Evolutionary conservation across 1,140 invertebrate genomes (phyloP).

Genomic region (Drosophila bipectinata): DNA sequence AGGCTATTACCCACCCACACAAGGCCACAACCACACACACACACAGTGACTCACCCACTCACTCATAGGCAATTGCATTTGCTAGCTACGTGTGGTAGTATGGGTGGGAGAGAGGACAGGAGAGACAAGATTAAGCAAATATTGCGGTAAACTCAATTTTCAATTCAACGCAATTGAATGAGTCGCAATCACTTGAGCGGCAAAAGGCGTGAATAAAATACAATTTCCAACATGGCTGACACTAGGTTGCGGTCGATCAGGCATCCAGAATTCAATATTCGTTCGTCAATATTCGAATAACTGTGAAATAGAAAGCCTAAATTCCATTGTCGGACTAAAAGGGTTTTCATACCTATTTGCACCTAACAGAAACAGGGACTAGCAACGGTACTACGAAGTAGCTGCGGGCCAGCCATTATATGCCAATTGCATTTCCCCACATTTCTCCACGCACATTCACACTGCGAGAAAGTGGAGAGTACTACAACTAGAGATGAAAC

Average conservation of each 20-base stretch:
- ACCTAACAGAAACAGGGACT: constrained; percentile 7
- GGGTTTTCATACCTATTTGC: constrained; percentile 14
- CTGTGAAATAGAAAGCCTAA: neutral
- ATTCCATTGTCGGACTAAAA: neutral
- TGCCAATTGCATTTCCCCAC: constrained; percentile 55
- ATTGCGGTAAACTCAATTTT: constrained; percentile 47
- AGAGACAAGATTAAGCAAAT: constrained; percentile 43
- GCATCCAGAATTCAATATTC: neutral
- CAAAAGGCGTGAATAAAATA: constrained; percentile 32
- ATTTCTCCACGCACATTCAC: constrained; percentile 18
- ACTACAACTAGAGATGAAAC: too few species aligned
- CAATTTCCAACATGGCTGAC: constrained; percentile 7
- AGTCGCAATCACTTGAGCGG: constrained; percentile 19
- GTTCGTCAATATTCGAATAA: neutral
- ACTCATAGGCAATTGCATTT: constrained; percentile 17
- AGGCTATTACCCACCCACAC: constrained; percentile 23
- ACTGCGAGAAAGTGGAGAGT: neutral
- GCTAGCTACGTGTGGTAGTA: constrained; percentile 2
- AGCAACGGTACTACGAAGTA: constrained; percentile 10
- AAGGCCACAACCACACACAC: constrained; percentile 7
- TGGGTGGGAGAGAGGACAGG: neutral
- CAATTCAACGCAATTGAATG: constrained; percentile 31
- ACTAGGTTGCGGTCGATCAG: constrained; percentile 1
- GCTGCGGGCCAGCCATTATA: constrained; percentile 48
- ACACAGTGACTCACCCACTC: neutral